Base-by-base conservation (phyloP, 2,888 invertebrate genomes). In the Oligia latruncula region DNA sequence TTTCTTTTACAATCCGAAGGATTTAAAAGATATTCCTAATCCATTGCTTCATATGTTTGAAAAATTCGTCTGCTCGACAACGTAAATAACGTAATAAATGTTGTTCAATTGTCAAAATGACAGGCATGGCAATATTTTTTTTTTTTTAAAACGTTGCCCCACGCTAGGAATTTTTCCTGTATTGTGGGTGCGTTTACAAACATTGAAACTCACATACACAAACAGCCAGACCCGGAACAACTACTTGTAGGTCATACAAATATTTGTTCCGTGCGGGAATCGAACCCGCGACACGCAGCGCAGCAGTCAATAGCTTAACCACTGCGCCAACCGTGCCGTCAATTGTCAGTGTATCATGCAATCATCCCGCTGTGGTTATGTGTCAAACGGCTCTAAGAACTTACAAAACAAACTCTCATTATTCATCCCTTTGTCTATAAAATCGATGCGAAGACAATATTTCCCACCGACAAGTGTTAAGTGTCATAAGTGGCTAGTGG, bases 401-500 rank as follows among this genome's bases (percentile, higher is more conserved):
- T 17, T 8, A 60, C 23, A 55, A 74, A 83, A 71, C 40, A 49
- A 20, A 17, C 35, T 29, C 58, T 23, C 23, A 74, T 71, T 62
- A 62, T 82, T 58, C 66, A 43, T 74, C 40, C 66, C 62, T 78
- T 79, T 79, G 74, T 79, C 55, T 86, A 85, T 84, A 85, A 84
- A 81, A 73, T 84, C 82, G 71, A 82, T 79, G 86, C 85, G 87
- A 87, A 86, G 87, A 86, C 87, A 86, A 87, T 85, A 82, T 87
- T 86, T 86, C 86, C 86, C 86, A 86, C 86, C 77, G 20, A 2
- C 15, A 60, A 29, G 87, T 71, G 86, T 20, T 86, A 87, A 86
- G 17, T 85, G 20, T 70, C 68, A 15, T 87, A 86, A 88, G 72
- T 86, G 82, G 77, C 77, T 73, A 29, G 81, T 64, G 15, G 81